phyloP scores from a whole-genome alignment of 1,140 invertebrate species.

The Trichonephila inaurata region DNA sequence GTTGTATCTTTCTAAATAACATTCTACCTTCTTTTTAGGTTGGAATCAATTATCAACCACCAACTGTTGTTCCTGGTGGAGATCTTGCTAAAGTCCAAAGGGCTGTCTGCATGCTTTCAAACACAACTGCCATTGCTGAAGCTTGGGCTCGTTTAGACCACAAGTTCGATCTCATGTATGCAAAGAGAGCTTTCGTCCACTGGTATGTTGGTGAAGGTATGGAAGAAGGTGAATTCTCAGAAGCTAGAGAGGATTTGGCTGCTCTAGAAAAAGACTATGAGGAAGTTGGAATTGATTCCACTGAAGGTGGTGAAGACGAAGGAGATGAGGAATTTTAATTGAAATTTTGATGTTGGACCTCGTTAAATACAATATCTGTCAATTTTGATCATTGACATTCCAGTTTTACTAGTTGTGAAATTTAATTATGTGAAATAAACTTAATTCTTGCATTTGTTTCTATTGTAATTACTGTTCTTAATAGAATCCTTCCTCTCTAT shows the following conservation, averaged over 20 bases:
- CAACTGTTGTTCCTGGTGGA: conserved; percentile 90
- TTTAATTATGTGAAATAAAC: background rate
- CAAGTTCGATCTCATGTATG: conserved; percentile 85
- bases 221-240: conserved; percentile 79
- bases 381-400: background rate
- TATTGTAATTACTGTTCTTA: no score
- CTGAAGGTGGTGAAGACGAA: conserved; percentile 82
- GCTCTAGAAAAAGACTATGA: conserved; percentile 86
- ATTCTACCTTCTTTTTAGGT: conserved; percentile 78
- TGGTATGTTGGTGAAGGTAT: conserved; percentile 81
- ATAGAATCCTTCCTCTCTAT: no score
- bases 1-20: background rate
- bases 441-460: background rate
- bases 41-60: conserved; percentile 90
- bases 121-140: conserved; percentile 88
- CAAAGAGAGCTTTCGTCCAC: conserved; percentile 83
- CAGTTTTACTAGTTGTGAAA: background rate
- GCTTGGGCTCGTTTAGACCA: conserved; percentile 85
- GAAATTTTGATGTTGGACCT: background rate
- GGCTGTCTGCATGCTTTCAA: conserved; percentile 90
- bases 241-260: conserved; percentile 86
- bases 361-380: background rate
- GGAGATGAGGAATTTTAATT: conserved; percentile 77
- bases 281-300: conserved; percentile 85
- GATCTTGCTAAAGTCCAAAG: conserved; percentile 92